Evolutionary conservation across 2,888 invertebrate genomes (phyloP).

Genomic region (Phortica magna): DNA sequence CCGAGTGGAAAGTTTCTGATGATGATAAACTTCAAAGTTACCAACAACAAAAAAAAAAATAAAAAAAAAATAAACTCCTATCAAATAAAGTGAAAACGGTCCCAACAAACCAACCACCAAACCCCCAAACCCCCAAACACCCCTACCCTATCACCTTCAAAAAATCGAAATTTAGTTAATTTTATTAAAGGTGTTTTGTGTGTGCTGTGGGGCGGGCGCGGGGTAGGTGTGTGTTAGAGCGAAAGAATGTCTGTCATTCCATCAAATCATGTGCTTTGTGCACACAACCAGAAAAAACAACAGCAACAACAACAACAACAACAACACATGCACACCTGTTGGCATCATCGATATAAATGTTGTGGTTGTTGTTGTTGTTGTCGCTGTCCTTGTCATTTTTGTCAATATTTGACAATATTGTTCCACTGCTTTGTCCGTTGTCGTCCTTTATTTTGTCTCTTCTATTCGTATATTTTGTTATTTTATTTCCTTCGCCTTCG

Average conservation of each 20-base stretch:
- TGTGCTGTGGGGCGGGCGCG: no score
- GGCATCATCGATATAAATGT: neutral
- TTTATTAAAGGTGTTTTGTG: no score
- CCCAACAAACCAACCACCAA: no score
- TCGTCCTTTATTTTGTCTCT: neutral
- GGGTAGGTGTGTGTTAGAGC: no score
- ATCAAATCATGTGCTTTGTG: no score
- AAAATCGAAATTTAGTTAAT: no score
- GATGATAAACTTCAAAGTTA: neutral
- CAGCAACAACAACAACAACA: neutral
- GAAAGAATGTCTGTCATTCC: neutral
- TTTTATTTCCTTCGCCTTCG: neutral
- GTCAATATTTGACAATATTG: slow-evolving; percentile 16
- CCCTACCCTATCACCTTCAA: no score
- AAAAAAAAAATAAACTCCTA: neutral
- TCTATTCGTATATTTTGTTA: neutral
- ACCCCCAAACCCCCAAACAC: no score
- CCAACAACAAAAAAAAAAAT: neutral
- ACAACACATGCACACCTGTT: neutral
- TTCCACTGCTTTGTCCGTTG: neutral
- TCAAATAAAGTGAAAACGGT: neutral
- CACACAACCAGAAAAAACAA: neutral
- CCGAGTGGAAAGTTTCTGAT: neutral
- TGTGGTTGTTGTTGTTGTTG: neutral
- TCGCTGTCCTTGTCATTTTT: neutral